A percentile compares a stretch with the other conserved stretches of the same genome.
phyloP scores from a whole-genome alignment of 1,140 invertebrate genomes.

The Asobara japonica region DNA sequence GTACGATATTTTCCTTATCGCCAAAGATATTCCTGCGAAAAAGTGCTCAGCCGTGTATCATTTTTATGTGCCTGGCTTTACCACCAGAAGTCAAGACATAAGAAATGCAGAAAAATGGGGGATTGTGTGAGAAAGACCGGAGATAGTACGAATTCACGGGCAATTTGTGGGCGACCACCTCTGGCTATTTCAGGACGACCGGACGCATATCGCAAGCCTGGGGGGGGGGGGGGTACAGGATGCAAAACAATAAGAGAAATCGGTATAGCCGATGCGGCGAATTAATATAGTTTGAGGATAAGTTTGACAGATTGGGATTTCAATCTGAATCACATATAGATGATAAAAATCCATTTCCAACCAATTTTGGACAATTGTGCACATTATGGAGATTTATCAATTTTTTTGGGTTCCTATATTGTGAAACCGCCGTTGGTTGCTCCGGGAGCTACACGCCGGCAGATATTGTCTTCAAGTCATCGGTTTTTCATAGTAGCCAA shows the following conservation, averaged over 20 bases:
- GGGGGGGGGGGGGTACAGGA: neutral
- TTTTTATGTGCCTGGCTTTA: constrained; percentile 35
- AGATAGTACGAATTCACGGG: constrained; percentile 55
- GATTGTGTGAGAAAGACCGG: constrained; percentile 34
- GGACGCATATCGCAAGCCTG: constrained; percentile 25
- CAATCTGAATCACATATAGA: no score
- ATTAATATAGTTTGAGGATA: constrained; percentile 62
- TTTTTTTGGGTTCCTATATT: no score
- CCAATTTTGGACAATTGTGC: no score
- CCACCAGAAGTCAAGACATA: constrained; percentile 22
- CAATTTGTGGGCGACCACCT: constrained; percentile 54
- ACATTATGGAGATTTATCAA: no score
- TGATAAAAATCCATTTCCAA: no score
- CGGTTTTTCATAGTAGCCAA: no score
- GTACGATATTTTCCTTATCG: neutral
- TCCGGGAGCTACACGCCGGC: no score
- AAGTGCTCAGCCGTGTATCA: constrained; percentile 26
- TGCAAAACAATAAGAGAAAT: constrained; percentile 43
- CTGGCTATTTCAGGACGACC: constrained; percentile 43
- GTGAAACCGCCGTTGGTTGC: no score
- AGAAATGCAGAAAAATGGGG: constrained; percentile 10
- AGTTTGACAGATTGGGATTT: constrained; percentile 60
- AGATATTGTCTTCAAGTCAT: no score
- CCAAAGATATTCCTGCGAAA: neutral
- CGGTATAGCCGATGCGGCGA: constrained; percentile 37